Percentiles rank a stretch among this genome's conserved stretches.
Evolutionary conservation across 2,113 vertebrate genomes (phyloP).

Genomic region (Ancistrus triradiatus): DNA sequence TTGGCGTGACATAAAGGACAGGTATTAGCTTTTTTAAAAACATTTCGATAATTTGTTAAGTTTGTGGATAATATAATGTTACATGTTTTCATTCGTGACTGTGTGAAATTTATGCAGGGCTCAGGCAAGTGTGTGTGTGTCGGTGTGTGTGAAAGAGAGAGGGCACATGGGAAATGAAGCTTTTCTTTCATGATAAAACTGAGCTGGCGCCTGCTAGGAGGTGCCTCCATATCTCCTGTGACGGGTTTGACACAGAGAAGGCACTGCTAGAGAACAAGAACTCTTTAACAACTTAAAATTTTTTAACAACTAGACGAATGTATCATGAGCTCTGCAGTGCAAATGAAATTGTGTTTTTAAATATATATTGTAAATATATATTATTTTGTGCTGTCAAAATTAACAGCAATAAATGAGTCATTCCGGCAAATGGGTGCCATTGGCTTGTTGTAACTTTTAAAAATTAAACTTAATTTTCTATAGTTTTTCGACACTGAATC

Average conservation of each 20-base stretch:
- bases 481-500: too few relatives aligned
- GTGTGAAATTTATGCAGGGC: constrained; percentile 57
- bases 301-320: too few relatives aligned
- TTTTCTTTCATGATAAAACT: constrained; percentile 80
- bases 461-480: too few relatives aligned
- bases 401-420: too few relatives aligned
- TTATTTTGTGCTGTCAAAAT: too few relatives aligned
- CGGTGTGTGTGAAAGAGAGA: constrained; percentile 36
- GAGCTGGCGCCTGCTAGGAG: constrained; percentile 72
- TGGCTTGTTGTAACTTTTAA: too few relatives aligned
- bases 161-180: constrained; percentile 77
- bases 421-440: too few relatives aligned
- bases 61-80: constrained; percentile 67
- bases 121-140: constrained; percentile 37
- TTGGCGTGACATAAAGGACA: constrained; percentile 28
- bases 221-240: constrained; percentile 68
- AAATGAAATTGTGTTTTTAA: too few relatives aligned
- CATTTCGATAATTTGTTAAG: constrained; percentile 43
- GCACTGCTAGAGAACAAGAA: constrained; percentile 22
- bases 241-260: constrained; percentile 59
- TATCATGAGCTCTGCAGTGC: too few relatives aligned
- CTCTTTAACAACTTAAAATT: too few relatives aligned
- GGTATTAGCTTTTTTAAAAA: constrained; percentile 11
- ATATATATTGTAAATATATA: too few relatives aligned
- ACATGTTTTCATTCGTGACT: constrained; percentile 71